phyloP scores from a whole-genome alignment of 2,113 vertebrate genomes.

The Prochilodus magdalenae region DNA sequence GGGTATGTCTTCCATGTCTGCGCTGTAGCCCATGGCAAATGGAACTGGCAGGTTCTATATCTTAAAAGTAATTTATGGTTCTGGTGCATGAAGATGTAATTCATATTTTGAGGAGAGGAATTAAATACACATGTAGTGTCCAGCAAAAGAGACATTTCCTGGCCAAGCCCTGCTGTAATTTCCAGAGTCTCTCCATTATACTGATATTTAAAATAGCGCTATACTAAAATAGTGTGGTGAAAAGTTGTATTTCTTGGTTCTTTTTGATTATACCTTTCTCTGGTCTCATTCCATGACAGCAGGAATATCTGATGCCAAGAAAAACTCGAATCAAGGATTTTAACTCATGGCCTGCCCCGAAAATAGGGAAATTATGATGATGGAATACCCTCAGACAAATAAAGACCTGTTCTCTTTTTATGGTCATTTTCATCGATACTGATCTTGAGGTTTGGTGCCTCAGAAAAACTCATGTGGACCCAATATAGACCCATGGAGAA shows the following conservation, averaged over 20 bases:
- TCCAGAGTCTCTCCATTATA: neutral
- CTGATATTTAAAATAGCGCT: constrained; percentile 43
- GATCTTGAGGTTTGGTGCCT: constrained; percentile 5
- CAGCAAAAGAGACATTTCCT: neutral
- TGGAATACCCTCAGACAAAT: constrained; percentile 13
- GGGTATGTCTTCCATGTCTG: neutral
- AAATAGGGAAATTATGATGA: neutral
- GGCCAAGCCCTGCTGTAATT: neutral
- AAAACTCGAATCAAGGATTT: constrained; percentile 60
- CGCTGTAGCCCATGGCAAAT: neutral
- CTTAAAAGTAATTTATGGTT: neutral
- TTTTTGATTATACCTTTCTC: constrained; percentile 71
- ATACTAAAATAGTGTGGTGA: constrained; percentile 63
- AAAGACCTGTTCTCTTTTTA: neutral
- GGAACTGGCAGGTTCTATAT: neutral
- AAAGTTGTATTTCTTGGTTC: constrained; percentile 62
- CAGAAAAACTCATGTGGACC: no score
- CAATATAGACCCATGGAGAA: neutral
- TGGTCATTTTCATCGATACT: neutral
- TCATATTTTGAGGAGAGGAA: constrained; percentile 14
- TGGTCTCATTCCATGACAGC: constrained; percentile 56
- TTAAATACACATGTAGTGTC: constrained; percentile 5
- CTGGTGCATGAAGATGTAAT: constrained; percentile 3
- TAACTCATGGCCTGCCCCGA: neutral
- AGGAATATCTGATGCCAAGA: constrained; percentile 63